Base-by-base conservation (phyloP, 2,888 invertebrate genomes). In the Venustoraphidia nigricollis region DNA sequence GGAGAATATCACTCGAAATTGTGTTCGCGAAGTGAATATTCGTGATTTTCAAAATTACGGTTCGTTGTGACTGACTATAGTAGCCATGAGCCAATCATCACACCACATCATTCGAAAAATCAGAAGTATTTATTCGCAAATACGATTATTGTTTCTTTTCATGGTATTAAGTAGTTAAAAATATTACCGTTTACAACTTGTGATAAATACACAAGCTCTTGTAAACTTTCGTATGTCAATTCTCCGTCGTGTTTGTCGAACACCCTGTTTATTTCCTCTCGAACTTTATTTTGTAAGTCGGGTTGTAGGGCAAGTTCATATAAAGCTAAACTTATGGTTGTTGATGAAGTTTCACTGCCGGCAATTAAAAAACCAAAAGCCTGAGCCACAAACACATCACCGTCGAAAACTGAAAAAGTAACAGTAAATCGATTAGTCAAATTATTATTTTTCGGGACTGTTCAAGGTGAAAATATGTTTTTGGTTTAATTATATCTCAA, bases 311-410 rank as follows among this genome's bases (percentile, higher is more conserved):
- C 69, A 4, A 76, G 54, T 49, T 69, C 65, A 53, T 70, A 72
- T 0, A 67, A 56, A 1, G 67, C 57, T 47, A 68, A 70, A 8
- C 65, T 62, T 37, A 73, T 56, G 0, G 68, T 62, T 1, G 68
- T 64, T 17, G 71, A 69, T 0, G 72, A 70, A 1, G 74, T 74
- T 55, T 74, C 73, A 53, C 67, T 71, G 2, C 73, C 74, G 27
- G 73, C 75, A 2, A 68, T 51, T 53, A 71, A 72, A 54, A 75
- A 73, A 2, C 72, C 65, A 1, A 71, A 57, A 1, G 68, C 63
- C 50, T 72, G 70, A 0, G 72, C 61, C 0, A 63, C 55, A 51
- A 72, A 58, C 47, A 56, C 56, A 1, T 63, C 56, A 3, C 60
- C 60, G 43, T 67, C 59, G 11, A 59, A 54, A 14, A 50, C 56